phyloP scores from a whole-genome alignment of 2,113 vertebrate genomes.

The Mus spicilegus region DNA sequence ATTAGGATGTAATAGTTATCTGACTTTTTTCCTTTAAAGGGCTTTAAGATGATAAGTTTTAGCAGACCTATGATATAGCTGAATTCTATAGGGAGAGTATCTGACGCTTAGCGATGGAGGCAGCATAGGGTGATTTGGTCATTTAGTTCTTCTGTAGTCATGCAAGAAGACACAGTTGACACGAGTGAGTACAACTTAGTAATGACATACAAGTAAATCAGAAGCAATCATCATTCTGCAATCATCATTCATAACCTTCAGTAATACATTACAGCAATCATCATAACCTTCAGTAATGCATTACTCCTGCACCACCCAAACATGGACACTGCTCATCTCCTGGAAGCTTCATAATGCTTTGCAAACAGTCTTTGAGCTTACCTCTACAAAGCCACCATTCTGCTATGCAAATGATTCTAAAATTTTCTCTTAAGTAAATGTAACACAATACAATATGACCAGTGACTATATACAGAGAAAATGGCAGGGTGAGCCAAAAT shows the following conservation, averaged over 20 bases:
- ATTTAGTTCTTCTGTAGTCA: neutral
- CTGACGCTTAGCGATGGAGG: neutral
- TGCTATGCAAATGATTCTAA: neutral
- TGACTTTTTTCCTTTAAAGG: neutral
- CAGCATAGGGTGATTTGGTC: neutral
- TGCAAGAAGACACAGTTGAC: neutral
- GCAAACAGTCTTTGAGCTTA: neutral
- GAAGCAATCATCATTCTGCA: neutral
- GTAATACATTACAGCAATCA: no score
- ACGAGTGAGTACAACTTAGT: neutral
- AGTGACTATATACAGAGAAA: conserved; percentile 4
- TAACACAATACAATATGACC: neutral
- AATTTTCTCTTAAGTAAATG: neutral
- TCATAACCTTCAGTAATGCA: no score
- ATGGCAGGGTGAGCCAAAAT: neutral
- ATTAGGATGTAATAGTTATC: neutral
- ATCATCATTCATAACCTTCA: no score
- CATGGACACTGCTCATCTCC: neutral
- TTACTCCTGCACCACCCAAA: neutral
- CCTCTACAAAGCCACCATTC: neutral
- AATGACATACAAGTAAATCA: neutral
- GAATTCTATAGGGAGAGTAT: neutral
- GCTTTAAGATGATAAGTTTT: neutral
- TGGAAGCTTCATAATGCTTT: neutral
- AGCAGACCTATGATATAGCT: neutral